Conservation (phyloP, 37 sponge, comb jelly and placozoan species). For the Haliclona indistincta region DNA sequence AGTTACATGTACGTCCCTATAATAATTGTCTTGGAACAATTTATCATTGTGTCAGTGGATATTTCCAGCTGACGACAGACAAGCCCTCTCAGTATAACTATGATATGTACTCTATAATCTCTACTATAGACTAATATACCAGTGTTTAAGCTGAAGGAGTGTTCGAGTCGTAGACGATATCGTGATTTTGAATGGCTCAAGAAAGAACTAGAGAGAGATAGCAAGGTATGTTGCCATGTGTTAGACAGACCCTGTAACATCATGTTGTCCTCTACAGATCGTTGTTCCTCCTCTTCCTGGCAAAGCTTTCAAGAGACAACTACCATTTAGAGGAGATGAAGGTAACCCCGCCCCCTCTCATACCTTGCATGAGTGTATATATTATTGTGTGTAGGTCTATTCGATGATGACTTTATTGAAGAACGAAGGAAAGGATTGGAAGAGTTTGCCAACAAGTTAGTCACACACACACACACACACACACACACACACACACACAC, state of each 20-base stretch:
- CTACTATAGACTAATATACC: conserved; percentile 99
- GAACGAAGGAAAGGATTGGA: conserved; percentile 89
- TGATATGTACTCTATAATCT: no score
- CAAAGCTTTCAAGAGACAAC: conserved; percentile 89
- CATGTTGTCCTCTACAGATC: conserved; percentile 56
- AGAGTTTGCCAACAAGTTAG: conserved; percentile 94
- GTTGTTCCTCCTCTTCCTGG: conserved; percentile 97
- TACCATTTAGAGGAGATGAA: conserved; percentile 97
- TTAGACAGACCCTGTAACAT: neutral
- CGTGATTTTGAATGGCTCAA: conserved; percentile 99
- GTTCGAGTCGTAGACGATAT: conserved; percentile 89
- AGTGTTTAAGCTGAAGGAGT: conserved; percentile 90
- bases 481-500: no score
- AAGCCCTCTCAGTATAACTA: no score
- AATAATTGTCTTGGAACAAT: no score
- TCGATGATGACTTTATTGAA: conserved; percentile 96
- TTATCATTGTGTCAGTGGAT: no score
- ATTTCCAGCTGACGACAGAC: no score
- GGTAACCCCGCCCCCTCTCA: conserved; percentile 53
- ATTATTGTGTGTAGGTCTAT: conserved; percentile 70
- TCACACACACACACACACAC: no score
- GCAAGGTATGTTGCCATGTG: conserved; percentile 72
- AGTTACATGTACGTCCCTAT: no score
- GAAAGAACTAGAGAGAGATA: conserved; percentile 93
- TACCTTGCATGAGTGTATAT: neutral